Evolutionary conservation across 2,888 invertebrate genomes (phyloP).

Genomic region (Oxystoma pomonae): DNA sequence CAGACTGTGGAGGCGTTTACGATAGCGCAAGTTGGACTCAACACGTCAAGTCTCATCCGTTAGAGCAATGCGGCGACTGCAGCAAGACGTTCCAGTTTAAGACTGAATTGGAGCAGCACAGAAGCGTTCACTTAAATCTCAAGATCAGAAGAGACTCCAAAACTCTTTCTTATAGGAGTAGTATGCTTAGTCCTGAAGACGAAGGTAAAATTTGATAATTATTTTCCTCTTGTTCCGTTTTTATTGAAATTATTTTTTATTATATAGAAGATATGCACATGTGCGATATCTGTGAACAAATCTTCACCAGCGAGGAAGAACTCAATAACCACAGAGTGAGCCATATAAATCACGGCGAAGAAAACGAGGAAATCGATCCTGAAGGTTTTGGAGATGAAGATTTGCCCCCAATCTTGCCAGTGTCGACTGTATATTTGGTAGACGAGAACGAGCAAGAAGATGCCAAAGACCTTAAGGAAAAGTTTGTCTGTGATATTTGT

Average conservation of each 20-base stretch:
- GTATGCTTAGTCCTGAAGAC: constrained; percentile 50
- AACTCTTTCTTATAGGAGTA: constrained; percentile 55
- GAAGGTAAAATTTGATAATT: too few species aligned
- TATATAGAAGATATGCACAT: constrained; percentile 43
- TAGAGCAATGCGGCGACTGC: constrained; percentile 59
- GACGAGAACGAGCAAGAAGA: background rate
- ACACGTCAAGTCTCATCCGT: constrained; percentile 54
- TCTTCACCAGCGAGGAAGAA: constrained; percentile 52
- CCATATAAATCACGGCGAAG: constrained; percentile 27
- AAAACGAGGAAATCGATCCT: background rate
- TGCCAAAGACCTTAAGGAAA: constrained; percentile 25
- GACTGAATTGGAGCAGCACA: constrained; percentile 60
- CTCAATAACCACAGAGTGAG: constrained; percentile 38
- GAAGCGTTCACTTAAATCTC: constrained; percentile 61
- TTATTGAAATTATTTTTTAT: too few species aligned
- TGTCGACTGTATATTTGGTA: background rate
- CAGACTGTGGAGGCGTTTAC: constrained; percentile 58
- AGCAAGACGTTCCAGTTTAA: constrained; percentile 58
- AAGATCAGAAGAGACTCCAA: constrained; percentile 64
- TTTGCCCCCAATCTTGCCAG: background rate
- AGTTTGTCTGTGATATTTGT: constrained; percentile 55
- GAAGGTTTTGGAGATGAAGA: background rate
- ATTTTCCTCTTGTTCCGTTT: too few species aligned
- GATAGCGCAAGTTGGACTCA: constrained; percentile 56
- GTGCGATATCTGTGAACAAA: constrained; percentile 58